Percentiles rank a stretch among this genome's conserved stretches.
phyloP scores from a whole-genome alignment of 2,113 vertebrate species.

The Xyrauchen texanus region DNA sequence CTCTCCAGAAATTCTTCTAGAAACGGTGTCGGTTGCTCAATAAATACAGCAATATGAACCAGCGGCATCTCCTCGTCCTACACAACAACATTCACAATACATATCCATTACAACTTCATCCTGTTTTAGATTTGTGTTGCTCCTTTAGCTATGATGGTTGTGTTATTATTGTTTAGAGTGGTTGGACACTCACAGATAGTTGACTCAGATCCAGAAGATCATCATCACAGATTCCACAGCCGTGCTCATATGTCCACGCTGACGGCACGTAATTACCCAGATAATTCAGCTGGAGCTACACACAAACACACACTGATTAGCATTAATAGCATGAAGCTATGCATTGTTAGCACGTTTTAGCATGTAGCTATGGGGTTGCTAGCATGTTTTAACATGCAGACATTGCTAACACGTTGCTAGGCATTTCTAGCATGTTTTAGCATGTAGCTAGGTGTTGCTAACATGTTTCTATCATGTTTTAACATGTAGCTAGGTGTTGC shows the following conservation, averaged over 20 bases:
- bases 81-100: constrained; percentile 16
- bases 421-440: too few species aligned
- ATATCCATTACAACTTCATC: neutral
- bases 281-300: constrained; percentile 80
- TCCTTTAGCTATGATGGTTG: too few species aligned
- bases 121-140: too few species aligned
- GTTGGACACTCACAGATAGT: constrained; percentile 63
- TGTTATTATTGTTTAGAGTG: too few species aligned
- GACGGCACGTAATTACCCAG: constrained; percentile 81
- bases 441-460: too few species aligned
- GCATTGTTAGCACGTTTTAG: too few species aligned
- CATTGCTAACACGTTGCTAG: too few species aligned
- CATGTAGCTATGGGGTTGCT: too few species aligned
- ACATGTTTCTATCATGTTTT: too few species aligned
- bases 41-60: constrained; percentile 75
- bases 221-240: constrained; percentile 74
- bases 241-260: constrained; percentile 76
- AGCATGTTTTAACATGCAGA: too few species aligned
- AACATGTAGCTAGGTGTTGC: too few species aligned
- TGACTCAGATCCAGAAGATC: constrained; percentile 65
- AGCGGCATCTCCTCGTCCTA: constrained; percentile 70
- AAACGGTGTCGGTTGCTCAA: constrained; percentile 78
- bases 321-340: too few species aligned
- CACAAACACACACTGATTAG: neutral
- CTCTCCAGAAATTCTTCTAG: constrained; percentile 76